A percentile compares a stretch with the other conserved stretches of the same genome.
Conservation (phyloP, 2,888 invertebrate species). For the Apotomis turbidana region DNA sequence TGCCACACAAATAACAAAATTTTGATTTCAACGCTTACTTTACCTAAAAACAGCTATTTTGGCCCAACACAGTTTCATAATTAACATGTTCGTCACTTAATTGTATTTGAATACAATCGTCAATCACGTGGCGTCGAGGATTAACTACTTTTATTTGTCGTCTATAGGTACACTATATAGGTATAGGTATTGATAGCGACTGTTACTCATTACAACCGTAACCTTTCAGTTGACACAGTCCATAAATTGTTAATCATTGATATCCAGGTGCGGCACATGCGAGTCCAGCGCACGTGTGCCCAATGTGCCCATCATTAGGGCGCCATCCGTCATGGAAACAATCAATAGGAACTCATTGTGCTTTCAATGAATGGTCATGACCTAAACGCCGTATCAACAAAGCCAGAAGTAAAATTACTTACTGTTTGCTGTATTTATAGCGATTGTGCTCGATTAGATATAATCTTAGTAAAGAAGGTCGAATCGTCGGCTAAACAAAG, state of each 20-base stretch:
- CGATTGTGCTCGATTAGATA: background rate
- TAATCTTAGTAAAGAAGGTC: conserved; percentile 20
- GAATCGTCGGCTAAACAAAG: conserved; percentile 26
- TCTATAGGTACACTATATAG: no score
- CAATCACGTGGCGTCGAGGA: no score
- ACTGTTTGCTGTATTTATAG: background rate
- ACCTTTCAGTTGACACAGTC: background rate
- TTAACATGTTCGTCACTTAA: no score
- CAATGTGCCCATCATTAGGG: background rate
- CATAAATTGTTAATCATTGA: background rate
- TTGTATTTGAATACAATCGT: no score
- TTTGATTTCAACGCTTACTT: no score
- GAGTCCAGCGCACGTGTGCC: conserved; percentile 13
- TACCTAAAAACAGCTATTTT: no score
- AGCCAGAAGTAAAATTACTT: background rate
- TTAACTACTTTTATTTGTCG: no score
- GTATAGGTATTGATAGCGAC: background rate
- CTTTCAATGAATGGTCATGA: conserved; percentile 17
- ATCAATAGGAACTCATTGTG: conserved; percentile 18
- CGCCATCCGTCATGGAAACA: conserved; percentile 3
- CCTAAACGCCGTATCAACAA: background rate
- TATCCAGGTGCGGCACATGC: background rate
- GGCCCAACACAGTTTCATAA: no score
- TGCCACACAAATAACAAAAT: no score
- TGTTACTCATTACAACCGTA: background rate